These are phyloP conservation scores for Callipepla californica DNA, from an alignment of 2,113 vertebrate genomes.

Conservation along the genomic window DNA sequence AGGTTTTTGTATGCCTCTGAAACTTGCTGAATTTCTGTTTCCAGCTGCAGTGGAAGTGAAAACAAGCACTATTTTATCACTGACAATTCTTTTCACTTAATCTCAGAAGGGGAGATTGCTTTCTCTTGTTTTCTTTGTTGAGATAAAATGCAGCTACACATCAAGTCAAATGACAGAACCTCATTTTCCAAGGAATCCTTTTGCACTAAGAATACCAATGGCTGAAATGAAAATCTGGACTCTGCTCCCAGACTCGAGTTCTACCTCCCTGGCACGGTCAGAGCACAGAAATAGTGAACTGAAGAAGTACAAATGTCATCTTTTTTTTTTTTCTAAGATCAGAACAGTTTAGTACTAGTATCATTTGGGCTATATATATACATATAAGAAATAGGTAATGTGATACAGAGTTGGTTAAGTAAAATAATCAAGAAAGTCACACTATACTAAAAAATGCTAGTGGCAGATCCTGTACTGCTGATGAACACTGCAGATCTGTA, in stretches of 20 bases:
- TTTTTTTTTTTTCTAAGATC: background rate
- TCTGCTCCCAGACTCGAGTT: background rate
- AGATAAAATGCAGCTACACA: background rate
- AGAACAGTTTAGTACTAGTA: background rate
- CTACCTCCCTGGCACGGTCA: background rate
- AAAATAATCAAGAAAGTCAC: background rate
- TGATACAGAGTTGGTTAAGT: background rate
- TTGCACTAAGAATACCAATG: background rate
- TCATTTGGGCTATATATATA: background rate
- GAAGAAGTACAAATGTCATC: background rate
- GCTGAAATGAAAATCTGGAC: background rate
- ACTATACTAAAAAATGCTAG: background rate
- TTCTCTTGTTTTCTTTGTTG: background rate
- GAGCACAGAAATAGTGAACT: background rate
- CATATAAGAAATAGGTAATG: background rate
- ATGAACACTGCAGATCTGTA: background rate
- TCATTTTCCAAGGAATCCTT: background rate
- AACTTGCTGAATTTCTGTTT: constrained; percentile 96
- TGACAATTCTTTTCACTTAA: background rate
- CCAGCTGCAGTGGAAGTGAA: constrained; percentile 82
- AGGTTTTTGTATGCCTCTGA: constrained; percentile 97
- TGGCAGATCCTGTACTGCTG: background rate
- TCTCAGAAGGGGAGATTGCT: background rate
- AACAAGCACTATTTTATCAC: constrained; percentile 5
- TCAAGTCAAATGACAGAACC: background rate